A percentile compares a stretch with the other conserved stretches of the same genome.
Evolutionary conservation across 2,888 invertebrate genomes (phyloP).

Genomic region (Clivina fossor): DNA sequence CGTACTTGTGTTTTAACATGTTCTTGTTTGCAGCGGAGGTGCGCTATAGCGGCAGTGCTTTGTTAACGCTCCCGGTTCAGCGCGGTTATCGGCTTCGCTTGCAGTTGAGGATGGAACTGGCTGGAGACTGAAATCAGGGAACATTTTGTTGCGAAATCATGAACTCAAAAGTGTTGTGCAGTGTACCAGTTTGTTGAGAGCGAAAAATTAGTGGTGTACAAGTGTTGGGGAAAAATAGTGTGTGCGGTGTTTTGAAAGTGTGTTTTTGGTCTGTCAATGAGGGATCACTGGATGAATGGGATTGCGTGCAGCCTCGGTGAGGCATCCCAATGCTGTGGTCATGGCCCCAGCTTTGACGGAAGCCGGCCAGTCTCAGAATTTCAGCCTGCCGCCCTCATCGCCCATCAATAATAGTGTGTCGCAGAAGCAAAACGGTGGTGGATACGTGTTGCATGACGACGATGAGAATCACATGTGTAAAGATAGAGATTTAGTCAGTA

Average conservation of each 20-base stretch:
- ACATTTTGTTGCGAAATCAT: background rate
- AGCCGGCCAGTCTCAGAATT: conserved; percentile 58
- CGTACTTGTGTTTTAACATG: too few species aligned
- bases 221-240: conserved; percentile 9
- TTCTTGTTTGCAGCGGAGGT: too few species aligned
- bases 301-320: conserved; percentile 57
- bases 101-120: conserved; percentile 33
- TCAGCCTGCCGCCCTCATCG: conserved; percentile 51
- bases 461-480: conserved; percentile 41
- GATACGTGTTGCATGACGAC: conserved; percentile 29
- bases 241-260: conserved; percentile 18
- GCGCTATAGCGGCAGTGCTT: too few species aligned
- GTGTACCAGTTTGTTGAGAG: conserved; percentile 17
- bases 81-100: conserved; percentile 24
- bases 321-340: conserved; percentile 69
- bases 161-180: conserved; percentile 10
- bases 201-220: too few species aligned
- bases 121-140: conserved; percentile 32
- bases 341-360: conserved; percentile 95
- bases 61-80: conserved; percentile 30
- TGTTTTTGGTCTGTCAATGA: conserved; percentile 24
- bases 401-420: conserved; percentile 35
- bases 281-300: conserved; percentile 55
- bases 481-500: conserved; percentile 33
- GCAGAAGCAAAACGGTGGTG: conserved; percentile 34